A percentile compares a stretch with the other conserved stretches of the same genome.
These are phyloP conservation scores for Plectrocnemia conspersa DNA, from an alignment of 1,140 invertebrate species.

Conservation along the genomic window DNA sequence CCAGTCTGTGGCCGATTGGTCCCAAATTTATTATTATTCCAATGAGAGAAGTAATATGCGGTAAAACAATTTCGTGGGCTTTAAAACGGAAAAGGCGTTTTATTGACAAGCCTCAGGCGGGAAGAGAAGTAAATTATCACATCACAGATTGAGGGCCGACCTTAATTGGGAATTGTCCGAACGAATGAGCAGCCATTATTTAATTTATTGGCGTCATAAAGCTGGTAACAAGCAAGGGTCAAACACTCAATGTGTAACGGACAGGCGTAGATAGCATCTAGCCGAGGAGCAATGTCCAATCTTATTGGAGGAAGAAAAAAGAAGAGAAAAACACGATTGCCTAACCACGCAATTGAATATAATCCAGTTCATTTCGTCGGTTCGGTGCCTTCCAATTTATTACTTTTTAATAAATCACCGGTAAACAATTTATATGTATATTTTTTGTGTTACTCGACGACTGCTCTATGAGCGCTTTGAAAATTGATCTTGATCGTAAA, in stretches of 20 bases:
- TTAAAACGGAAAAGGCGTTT: constrained; percentile 19
- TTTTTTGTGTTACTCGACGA: too few relatives aligned
- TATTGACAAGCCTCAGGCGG: constrained; percentile 17
- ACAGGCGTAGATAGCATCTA: constrained; percentile 25
- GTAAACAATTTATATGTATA: too few relatives aligned
- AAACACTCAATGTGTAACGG: constrained; percentile 27
- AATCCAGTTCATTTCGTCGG: too few relatives aligned
- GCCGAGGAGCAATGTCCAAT: too few relatives aligned
- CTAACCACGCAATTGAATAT: too few relatives aligned
- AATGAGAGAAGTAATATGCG: constrained; percentile 13
- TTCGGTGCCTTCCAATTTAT: too few relatives aligned
- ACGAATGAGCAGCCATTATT: constrained; percentile 32
- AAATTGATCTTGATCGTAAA: too few relatives aligned
- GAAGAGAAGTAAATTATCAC: constrained; percentile 21
- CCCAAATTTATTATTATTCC: constrained; percentile 22
- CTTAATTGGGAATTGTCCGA: constrained; percentile 33
- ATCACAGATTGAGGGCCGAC: constrained; percentile 20
- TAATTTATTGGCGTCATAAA: constrained; percentile 35
- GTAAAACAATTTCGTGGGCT: constrained; percentile 17
- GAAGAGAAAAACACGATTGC: too few relatives aligned
- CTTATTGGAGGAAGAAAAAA: too few relatives aligned
- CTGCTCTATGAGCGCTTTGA: too few relatives aligned
- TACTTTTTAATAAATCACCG: too few relatives aligned
- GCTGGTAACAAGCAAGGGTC: constrained; percentile 29
- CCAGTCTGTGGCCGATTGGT: too few relatives aligned